Evolutionary conservation across 1,140 invertebrate genomes (phyloP).

Genomic region (Eumeta japonica): DNA sequence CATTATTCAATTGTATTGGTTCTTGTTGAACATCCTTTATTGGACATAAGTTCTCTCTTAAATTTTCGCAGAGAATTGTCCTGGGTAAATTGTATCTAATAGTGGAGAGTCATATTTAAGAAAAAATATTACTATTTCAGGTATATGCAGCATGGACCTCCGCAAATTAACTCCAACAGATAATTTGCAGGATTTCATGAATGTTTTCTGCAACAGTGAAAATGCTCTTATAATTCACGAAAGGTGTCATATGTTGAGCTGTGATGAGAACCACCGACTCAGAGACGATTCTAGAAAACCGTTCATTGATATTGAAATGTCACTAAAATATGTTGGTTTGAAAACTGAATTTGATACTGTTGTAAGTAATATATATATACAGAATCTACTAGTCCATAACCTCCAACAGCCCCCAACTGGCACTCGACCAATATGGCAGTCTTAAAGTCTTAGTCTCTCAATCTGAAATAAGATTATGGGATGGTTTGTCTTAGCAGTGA

Average conservation of each 20-base stretch:
- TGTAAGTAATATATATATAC: background rate
- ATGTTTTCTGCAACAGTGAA: slow-evolving; percentile 27
- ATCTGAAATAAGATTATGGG: no score
- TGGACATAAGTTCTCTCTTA: no score
- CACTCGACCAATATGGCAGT: no score
- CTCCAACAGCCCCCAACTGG: no score
- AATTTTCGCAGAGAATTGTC: no score
- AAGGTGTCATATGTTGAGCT: slow-evolving; percentile 32
- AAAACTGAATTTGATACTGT: slow-evolving; percentile 12
- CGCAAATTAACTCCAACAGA: slow-evolving; percentile 40
- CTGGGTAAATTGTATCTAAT: background rate
- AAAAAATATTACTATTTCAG: slow-evolving; percentile 15
- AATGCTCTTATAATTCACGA: slow-evolving; percentile 26
- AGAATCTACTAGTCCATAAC: no score
- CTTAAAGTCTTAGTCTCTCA: no score
- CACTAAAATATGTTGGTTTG: slow-evolving; percentile 27
- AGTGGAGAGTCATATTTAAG: background rate
- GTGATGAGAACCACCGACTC: slow-evolving; percentile 12
- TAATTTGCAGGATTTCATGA: slow-evolving; percentile 22
- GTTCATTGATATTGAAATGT: slow-evolving; percentile 36
- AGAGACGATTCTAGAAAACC: slow-evolving; percentile 15
- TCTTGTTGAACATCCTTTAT: no score
- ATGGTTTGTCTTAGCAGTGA: no score
- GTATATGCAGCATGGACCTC: slow-evolving; percentile 43
- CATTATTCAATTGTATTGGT: background rate